A percentile compares a stretch with the other conserved stretches of the same genome.
Conservation (phyloP, 2,113 vertebrate genomes). For the Scomber colias region DNA sequence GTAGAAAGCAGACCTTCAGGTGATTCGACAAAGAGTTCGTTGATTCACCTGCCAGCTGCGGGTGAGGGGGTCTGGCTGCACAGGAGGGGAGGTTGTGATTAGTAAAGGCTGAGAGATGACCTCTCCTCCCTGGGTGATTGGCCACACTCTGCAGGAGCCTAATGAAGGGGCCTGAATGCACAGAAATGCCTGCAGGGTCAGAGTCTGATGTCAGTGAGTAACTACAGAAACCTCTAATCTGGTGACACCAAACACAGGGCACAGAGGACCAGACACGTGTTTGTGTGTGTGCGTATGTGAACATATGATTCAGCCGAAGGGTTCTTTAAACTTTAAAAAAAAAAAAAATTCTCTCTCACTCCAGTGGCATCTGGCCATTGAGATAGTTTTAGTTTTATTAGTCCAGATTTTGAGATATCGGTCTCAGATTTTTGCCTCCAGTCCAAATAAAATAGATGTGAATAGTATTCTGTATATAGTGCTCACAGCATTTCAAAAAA, state of each 20-base stretch:
- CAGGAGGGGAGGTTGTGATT: slow-evolving; percentile 56
- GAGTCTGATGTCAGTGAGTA: slow-evolving; percentile 52
- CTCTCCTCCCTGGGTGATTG: slow-evolving; percentile 73
- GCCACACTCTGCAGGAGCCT: slow-evolving; percentile 74
- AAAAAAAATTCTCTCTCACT: too few relatives aligned
- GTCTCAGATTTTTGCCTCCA: too few relatives aligned
- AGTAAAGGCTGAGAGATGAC: slow-evolving; percentile 56
- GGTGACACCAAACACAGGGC: slow-evolving; percentile 42
- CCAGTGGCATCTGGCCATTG: too few relatives aligned
- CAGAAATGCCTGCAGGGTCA: slow-evolving; percentile 55
- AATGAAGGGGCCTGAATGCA: slow-evolving; percentile 64
- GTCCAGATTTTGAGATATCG: too few relatives aligned
- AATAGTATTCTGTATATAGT: too few relatives aligned
- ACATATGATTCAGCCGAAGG: too few relatives aligned
- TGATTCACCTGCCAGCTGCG: slow-evolving; percentile 78
- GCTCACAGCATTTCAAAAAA: too few relatives aligned
- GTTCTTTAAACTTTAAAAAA: too few relatives aligned
- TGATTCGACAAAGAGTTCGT: slow-evolving; percentile 72
- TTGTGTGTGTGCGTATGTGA: slow-evolving; percentile 12
- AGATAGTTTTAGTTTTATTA: too few relatives aligned
- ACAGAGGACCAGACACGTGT: neutral
- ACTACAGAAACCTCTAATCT: slow-evolving; percentile 72
- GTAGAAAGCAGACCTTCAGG: slow-evolving; percentile 58
- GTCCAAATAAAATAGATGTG: too few relatives aligned
- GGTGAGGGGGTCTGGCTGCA: slow-evolving; percentile 29